Evolutionary conservation across 2,888 invertebrate species (phyloP).

Genomic region (Lasioglossum oenotherae): DNA sequence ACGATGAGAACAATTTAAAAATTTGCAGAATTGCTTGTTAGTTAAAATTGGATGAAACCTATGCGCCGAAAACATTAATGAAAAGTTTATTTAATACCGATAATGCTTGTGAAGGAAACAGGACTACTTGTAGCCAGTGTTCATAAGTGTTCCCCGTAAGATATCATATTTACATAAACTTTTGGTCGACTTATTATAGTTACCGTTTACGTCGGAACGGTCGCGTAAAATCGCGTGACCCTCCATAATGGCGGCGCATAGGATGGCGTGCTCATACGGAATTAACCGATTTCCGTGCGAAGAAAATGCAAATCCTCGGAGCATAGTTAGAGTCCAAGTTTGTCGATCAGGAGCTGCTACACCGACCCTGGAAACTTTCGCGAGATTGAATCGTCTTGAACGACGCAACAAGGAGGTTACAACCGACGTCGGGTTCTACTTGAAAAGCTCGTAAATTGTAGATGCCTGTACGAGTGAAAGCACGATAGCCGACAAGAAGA

Average conservation of each 20-base stretch:
- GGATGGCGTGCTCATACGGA: background rate
- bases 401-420: conserved; percentile 18
- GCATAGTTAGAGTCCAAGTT: background rate
- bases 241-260: background rate
- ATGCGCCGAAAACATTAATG: no score
- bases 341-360: background rate
- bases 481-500: conserved; percentile 16
- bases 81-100: background rate
- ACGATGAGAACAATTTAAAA: no score
- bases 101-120: background rate
- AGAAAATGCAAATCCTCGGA: background rate
- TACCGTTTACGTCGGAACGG: background rate
- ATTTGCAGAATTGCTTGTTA: no score
- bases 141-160: background rate
- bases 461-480: conserved; percentile 48
- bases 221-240: background rate
- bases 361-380: conserved; percentile 25
- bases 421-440: conserved; percentile 27
- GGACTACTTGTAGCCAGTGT: no score
- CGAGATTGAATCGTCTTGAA: conserved; percentile 32
- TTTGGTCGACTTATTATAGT: background rate
- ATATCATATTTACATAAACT: background rate
- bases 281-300: background rate
- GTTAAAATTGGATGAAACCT: no score
- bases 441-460: conserved; percentile 50